Evolutionary conservation across 2,797 vertebrate genomes (phyloP).

Genomic region (Melanotaenia maccullochi): DNA sequence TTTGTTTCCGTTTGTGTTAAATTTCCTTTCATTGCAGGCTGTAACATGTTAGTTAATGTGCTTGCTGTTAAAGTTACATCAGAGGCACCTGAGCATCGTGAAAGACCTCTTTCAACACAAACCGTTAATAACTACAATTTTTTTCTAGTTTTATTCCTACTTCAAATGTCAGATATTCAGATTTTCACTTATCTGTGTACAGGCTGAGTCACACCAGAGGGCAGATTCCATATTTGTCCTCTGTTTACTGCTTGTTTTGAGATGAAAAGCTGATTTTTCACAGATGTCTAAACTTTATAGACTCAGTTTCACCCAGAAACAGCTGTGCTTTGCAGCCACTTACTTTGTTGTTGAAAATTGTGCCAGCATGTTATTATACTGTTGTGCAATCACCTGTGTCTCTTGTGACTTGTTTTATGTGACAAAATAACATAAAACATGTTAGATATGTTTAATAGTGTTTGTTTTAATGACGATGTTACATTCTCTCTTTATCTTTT

Average conservation of each 20-base stretch:
- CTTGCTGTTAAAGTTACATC: neutral
- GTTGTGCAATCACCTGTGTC: neutral
- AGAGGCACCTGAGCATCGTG: neutral
- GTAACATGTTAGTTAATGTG: constrained; percentile 7
- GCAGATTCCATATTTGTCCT: neutral
- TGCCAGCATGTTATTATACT: neutral
- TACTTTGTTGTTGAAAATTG: neutral
- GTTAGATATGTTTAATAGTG: neutral
- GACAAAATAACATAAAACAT: neutral
- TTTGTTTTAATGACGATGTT: neutral
- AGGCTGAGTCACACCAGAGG: neutral
- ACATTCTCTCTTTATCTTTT: neutral
- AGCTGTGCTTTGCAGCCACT: neutral
- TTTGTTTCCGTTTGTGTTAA: neutral
- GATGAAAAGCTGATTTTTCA: neutral
- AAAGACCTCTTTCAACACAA: neutral
- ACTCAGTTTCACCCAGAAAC: neutral
- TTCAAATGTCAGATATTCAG: neutral
- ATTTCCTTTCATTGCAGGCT: neutral
- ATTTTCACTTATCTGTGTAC: neutral
- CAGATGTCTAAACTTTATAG: neutral
- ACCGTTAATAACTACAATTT: neutral
- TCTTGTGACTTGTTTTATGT: neutral
- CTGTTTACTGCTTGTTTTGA: neutral
- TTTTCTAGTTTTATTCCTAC: too few relatives aligned